Evolutionary conservation across 2,888 invertebrate species (phyloP).

Genomic region (Sturmia bella): DNA sequence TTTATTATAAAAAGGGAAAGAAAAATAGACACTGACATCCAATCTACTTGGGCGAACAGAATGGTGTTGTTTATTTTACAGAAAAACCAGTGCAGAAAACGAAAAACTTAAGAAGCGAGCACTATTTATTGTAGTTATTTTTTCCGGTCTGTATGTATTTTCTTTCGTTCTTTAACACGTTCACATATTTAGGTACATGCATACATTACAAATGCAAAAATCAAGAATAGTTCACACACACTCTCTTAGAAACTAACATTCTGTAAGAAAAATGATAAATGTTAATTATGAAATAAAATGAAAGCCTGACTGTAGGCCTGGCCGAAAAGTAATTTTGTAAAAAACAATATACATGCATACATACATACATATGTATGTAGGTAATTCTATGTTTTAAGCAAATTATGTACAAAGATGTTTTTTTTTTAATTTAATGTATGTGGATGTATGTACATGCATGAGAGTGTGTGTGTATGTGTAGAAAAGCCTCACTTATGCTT

Average conservation of each 20-base stretch:
- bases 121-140: slow-evolving; percentile 26
- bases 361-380: too few relatives aligned
- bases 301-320: too few relatives aligned
- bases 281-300: background rate
- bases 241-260: slow-evolving; percentile 13
- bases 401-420: too few relatives aligned
- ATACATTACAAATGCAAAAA: background rate
- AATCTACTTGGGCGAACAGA: slow-evolving; percentile 17
- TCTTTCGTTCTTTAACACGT: slow-evolving; percentile 1
- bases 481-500: too few relatives aligned
- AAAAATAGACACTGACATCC: background rate
- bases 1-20: background rate
- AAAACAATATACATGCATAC: too few relatives aligned
- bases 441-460: background rate
- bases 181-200: background rate
- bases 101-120: slow-evolving; percentile 65
- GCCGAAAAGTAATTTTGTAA: too few relatives aligned
- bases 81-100: slow-evolving; percentile 11
- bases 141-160: background rate
- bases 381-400: background rate
- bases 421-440: too few relatives aligned
- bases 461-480: too few relatives aligned
- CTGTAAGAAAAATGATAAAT: slow-evolving; percentile 8
- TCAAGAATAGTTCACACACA: background rate
- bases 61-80: slow-evolving; percentile 20